These are phyloP conservation scores for Eilema sororculum DNA, from an alignment of 2,888 invertebrate genomes.

Conservation along the genomic window DNA sequence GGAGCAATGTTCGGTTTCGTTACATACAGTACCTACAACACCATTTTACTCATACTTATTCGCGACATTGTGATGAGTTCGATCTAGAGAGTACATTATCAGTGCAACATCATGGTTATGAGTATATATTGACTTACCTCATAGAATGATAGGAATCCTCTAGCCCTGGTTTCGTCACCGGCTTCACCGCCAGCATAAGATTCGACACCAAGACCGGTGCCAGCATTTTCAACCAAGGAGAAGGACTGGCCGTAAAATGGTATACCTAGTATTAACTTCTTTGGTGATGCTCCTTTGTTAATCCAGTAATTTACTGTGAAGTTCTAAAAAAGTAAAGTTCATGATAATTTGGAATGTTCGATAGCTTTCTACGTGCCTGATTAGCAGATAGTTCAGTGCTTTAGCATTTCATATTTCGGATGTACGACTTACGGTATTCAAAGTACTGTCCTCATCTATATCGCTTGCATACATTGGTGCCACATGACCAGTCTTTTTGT, in stretches of 20 bases:
- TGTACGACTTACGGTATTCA: slow-evolving; percentile 87
- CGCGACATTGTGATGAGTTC: not conserved
- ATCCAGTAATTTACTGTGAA: slow-evolving; percentile 96
- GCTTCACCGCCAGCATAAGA: slow-evolving; percentile 96
- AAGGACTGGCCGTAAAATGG: slow-evolving; percentile 97
- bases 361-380: too few species aligned
- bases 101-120: not conserved
- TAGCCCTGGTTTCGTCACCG: slow-evolving; percentile 94
- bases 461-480: slow-evolving; percentile 94
- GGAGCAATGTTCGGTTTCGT: not conserved
- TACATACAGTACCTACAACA: not conserved
- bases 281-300: slow-evolving; percentile 91
- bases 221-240: slow-evolving; percentile 89
- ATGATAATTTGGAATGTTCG: not conserved
- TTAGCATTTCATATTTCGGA: not conserved
- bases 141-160: slow-evolving; percentile 95
- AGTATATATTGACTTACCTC: slow-evolving; percentile 86
- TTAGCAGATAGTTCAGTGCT: too few species aligned
- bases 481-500: slow-evolving; percentile 95
- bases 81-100: not conserved
- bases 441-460: slow-evolving; percentile 90
- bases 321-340: slow-evolving; percentile 86
- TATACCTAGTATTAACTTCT: slow-evolving; percentile 94
- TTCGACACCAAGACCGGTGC: slow-evolving; percentile 90
- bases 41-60: not conserved